These are phyloP conservation scores for Cyprinodon variegatus DNA, from an alignment of 2,113 vertebrate species.

Conservation along the genomic window DNA sequence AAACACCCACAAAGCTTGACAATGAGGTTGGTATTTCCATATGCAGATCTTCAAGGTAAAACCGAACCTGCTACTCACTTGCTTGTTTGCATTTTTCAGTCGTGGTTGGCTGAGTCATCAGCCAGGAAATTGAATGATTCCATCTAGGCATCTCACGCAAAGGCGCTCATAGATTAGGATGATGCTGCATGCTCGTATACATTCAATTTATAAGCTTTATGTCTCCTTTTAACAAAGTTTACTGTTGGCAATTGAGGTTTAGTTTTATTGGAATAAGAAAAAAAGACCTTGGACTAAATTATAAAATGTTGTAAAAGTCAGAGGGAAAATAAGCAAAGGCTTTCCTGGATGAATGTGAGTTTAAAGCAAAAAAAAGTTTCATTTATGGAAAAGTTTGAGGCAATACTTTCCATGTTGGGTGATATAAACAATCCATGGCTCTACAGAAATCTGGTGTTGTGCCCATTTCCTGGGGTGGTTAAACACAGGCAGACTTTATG, in stretches of 20 bases:
- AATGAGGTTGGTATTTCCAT: conserved; percentile 52
- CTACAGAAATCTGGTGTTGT: conserved; percentile 51
- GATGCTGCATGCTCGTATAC: conserved; percentile 6
- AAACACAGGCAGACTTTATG: conserved; percentile 58
- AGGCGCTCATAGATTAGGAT: conserved; percentile 18
- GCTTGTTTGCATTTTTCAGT: conserved; percentile 71
- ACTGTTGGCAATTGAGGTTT: conserved; percentile 16
- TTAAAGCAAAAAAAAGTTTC: conserved; percentile 22
- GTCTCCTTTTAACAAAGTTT: conserved; percentile 37
- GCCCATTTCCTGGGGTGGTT: conserved; percentile 61
- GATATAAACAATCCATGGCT: conserved; percentile 63
- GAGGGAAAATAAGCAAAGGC: conserved; percentile 6
- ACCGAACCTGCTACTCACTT: conserved; percentile 33
- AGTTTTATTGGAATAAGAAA: conserved; percentile 6
- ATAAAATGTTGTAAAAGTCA: conserved; percentile 39
- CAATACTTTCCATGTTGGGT: conserved; percentile 67
- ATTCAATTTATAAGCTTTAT: conserved; percentile 23
- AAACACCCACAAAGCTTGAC: conserved; percentile 30
- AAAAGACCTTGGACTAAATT: conserved; percentile 16
- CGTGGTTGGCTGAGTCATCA: conserved; percentile 55
- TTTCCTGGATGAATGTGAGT: conserved; percentile 36
- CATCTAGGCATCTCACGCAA: conserved; percentile 48
- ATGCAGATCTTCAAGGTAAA: conserved; percentile 51
- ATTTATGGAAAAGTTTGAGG: conserved; percentile 58
- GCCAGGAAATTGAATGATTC: conserved; percentile 54